Percentiles rank a stretch among this genome's conserved stretches.
phyloP scores from a whole-genome alignment of 2,797 vertebrate species.

The Spea hammondii region DNA sequence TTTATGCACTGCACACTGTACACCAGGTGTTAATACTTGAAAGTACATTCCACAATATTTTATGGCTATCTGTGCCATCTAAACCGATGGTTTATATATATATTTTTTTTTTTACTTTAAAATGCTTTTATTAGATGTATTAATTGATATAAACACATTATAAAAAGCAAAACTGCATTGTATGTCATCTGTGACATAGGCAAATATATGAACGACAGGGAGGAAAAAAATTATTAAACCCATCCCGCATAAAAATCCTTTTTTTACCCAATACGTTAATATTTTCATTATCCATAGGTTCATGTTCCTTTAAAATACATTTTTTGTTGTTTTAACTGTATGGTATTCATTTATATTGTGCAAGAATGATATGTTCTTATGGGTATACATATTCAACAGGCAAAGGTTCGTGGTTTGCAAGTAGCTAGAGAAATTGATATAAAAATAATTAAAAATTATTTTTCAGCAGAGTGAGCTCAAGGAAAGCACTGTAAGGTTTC shows the following conservation, averaged over 20 bases:
- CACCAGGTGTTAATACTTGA: conserved; percentile 48
- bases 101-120: background rate
- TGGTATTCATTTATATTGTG: background rate
- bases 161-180: background rate
- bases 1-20: conserved; percentile 53
- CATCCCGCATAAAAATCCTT: background rate
- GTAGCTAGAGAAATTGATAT: background rate
- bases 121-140: conserved; percentile 23
- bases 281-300: too few species aligned
- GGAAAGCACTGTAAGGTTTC: background rate
- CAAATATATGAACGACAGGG: background rate
- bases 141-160: conserved; percentile 36
- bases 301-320: too few species aligned
- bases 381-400: background rate
- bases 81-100: conserved; percentile 34
- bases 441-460: background rate
- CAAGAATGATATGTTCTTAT: background rate
- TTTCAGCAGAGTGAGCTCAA: background rate
- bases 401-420: background rate
- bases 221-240: conserved; percentile 2
- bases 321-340: too few species aligned
- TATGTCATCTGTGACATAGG: conserved; percentile 13
- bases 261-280: too few species aligned
- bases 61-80: conserved; percentile 51
- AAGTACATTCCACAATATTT: conserved; percentile 51